phyloP scores from a whole-genome alignment of 37 sponge, comb jelly and placozoan species.

The Halichondria panicea region DNA sequence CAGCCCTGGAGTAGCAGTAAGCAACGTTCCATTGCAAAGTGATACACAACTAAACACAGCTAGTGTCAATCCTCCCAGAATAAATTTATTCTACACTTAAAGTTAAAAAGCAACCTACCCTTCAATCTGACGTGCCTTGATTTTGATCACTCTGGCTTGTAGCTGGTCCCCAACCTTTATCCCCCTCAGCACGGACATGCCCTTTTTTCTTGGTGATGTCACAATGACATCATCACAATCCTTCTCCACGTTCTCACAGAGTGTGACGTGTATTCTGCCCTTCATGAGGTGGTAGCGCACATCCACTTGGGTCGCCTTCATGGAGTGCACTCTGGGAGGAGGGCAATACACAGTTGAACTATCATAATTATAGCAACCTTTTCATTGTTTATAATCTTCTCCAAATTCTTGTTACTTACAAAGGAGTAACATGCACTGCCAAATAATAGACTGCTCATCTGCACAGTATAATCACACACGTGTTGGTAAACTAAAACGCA shows the following conservation, averaged over 20 bases:
- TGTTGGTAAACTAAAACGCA: too few relatives aligned
- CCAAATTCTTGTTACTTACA: too few relatives aligned
- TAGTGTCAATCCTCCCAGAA: too few relatives aligned
- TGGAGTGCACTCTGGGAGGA: slow-evolving; percentile 31
- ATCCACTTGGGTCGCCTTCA: slow-evolving; percentile 29
- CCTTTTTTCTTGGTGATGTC: not conserved
- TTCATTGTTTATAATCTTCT: too few relatives aligned
- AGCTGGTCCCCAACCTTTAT: slow-evolving; percentile 35
- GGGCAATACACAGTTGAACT: not conserved
- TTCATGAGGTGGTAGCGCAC: slow-evolving; percentile 44
- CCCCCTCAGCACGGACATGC: not conserved
- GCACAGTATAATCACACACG: too few relatives aligned
- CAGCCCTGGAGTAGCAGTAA: too few relatives aligned
- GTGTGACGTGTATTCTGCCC: slow-evolving; percentile 73
- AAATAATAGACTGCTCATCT: too few relatives aligned
- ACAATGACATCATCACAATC: not conserved
- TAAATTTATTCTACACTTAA: not conserved
- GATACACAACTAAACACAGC: too few relatives aligned
- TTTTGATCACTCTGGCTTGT: slow-evolving; percentile 52
- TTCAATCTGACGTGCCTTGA: slow-evolving; percentile 21
- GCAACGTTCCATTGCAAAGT: too few relatives aligned
- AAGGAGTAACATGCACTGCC: too few relatives aligned
- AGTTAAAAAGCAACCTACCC: slow-evolving; percentile 7
- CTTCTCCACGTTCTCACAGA: slow-evolving; percentile 29
- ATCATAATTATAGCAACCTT: not conserved